Evolutionary conservation across 2,113 vertebrate genomes (phyloP), one percentile per base, ranked within the genome.

Genomic region (Vireo altiloquus): DNA sequence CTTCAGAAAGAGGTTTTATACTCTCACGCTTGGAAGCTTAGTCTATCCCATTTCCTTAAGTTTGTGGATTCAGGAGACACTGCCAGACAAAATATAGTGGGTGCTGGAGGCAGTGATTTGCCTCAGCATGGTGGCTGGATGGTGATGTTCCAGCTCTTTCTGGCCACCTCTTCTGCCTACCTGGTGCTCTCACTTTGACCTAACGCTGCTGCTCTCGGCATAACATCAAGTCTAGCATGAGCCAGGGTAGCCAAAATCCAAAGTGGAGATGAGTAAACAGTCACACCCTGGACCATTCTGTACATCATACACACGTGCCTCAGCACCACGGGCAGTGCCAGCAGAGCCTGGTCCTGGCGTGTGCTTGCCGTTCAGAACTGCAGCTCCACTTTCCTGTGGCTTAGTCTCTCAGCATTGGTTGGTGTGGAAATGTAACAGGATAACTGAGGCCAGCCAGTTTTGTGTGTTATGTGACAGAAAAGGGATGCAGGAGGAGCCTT

Each of bases 251-350:
- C 13, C 56, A 65, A 49, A 76, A 35, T n/a, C n/a, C 63, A 35
- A 66, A 5, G 42, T 52, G 60, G 18, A 40, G 42, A 6, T 25
- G 44, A 52, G 37, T 33, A 24, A 82, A 50, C 4, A 22, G 68
- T 49, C 23, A 13, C n/a, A 18, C 12, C 9, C 24, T 74, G 47
- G 39, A 9, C 52, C 9, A 9, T 37, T 60, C 9, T 33, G 61
- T 49, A 3, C 4, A 3, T 42, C 8, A 3, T 2, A 10, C 11
- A 4, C 4, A 5, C 0, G 0, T 76, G 53, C 35, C 24, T 88
- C n/a, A 37, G 42, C 25, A 23, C 25, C 3, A 0, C 56, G 42
- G 44, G 11, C 5, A 3, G 21, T 31, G 54, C 23, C 33, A 54
- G 65, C 37, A 49, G 28, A 59, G 31, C 22, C 31, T 39, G 19